These are phyloP conservation scores for Labeo calbasu DNA, from an alignment of 2,797 vertebrate species.

Conservation along the genomic window DNA sequence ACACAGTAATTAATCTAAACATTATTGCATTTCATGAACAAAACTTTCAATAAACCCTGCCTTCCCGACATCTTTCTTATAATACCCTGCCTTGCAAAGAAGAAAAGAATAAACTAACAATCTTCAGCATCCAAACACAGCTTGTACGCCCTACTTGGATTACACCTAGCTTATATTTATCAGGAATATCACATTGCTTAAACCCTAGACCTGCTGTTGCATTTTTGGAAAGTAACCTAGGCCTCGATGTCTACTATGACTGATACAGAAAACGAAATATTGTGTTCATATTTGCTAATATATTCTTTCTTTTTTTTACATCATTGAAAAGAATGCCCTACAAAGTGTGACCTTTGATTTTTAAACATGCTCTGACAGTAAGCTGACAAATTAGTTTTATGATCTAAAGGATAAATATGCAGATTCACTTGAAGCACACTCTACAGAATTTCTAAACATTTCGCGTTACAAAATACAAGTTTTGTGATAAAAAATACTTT, in stretches of 20 bases:
- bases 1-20: slow-evolving; percentile 64
- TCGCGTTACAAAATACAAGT: slow-evolving; percentile 73
- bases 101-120: slow-evolving; percentile 44
- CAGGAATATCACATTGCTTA: slow-evolving; percentile 52
- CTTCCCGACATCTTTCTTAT: slow-evolving; percentile 64
- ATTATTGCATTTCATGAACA: slow-evolving; percentile 76
- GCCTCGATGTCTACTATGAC: not conserved
- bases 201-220: slow-evolving; percentile 55
- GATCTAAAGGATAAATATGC: slow-evolving; percentile 61
- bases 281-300: slow-evolving; percentile 19
- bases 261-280: slow-evolving; percentile 34
- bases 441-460: slow-evolving; percentile 70
- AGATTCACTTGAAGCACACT: slow-evolving; percentile 67
- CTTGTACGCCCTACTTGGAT: slow-evolving; percentile 49
- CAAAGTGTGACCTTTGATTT: slow-evolving; percentile 34
- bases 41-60: slow-evolving; percentile 70
- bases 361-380: slow-evolving; percentile 42
- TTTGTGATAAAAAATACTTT: slow-evolving; percentile 61
- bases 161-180: slow-evolving; percentile 47
- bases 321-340: slow-evolving; percentile 51
- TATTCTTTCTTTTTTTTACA: slow-evolving; percentile 32
- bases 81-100: slow-evolving; percentile 65
- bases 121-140: slow-evolving; percentile 52
- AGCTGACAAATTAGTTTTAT: slow-evolving; percentile 38
- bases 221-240: slow-evolving; percentile 39